Conservation (phyloP, 2,113 vertebrate species). For the Cynoglossus semilaevis region DNA sequence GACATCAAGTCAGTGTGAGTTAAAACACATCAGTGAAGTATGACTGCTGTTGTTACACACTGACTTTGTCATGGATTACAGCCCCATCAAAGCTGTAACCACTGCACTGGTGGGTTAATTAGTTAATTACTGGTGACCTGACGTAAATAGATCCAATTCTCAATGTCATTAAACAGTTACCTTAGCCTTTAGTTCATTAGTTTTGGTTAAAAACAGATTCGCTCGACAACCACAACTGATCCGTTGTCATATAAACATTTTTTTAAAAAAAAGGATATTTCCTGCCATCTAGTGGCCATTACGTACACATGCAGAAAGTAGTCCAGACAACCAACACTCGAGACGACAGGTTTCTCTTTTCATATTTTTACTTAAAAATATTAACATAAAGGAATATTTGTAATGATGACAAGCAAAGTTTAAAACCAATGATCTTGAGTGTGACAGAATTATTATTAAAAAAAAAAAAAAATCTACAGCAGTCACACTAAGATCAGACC, state of each 20-base stretch:
- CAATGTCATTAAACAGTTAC: too few species aligned
- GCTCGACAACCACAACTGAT: too few species aligned
- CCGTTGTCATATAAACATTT: not conserved
- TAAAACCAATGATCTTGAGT: constrained; percentile 39
- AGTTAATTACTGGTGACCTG: too few species aligned
- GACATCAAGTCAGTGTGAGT: too few species aligned
- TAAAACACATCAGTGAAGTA: too few species aligned
- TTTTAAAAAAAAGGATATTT: not conserved
- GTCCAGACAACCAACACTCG: not conserved
- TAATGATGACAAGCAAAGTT: constrained; percentile 43
- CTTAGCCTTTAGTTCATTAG: too few species aligned
- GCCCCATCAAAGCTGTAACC: too few species aligned
- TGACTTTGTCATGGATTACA: too few species aligned
- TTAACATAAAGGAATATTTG: constrained; percentile 45
- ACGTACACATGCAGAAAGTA: not conserved
- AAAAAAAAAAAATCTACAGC: constrained; percentile 17
- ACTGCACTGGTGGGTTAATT: too few species aligned
- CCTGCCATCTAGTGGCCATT: constrained; percentile 49
- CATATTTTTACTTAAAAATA: constrained; percentile 64
- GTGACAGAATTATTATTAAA: constrained; percentile 9
- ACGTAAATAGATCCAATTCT: too few species aligned
- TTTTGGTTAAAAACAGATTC: too few species aligned
- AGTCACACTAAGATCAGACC: constrained; percentile 21
- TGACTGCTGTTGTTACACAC: too few species aligned
- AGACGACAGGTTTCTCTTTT: not conserved